Evolutionary conservation across 2,888 invertebrate species (phyloP), one percentile per base, ranked within the genome.

Genomic region (Achlya flavicornis): DNA sequence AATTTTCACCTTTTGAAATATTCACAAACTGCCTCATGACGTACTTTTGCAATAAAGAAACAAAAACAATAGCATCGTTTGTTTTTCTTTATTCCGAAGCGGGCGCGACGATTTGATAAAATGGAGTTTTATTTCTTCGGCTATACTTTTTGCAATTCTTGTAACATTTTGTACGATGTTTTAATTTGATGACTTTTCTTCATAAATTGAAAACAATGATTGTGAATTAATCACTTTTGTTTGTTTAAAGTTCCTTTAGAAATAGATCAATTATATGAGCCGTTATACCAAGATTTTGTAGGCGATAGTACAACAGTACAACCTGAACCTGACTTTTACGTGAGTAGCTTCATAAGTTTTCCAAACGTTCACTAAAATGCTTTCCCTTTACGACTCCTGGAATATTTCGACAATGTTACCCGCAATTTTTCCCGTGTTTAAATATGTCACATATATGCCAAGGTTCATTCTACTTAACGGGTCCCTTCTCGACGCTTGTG

Each of bases 1-100:
- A 72, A 74, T 72, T 72, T 76, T 71, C 69, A 66, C 65, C 71
- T 58, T 75, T 74, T 72, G 65, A 76, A 80, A 73, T 74, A 72
- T 75, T 77, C 72, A 69, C 69, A 64, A 68, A 66, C 69, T 68
- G 62, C 70, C 64, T 75, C 67, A 60, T 60, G 26, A 60, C 60
- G 33, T 41, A 41, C 41, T 60, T 60, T 60, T 11, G 11, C 12
- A 14, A 16, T 60, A 16, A 60, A 60, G 26, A 41, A 59, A 59
- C 59, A 41, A 60, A 60, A 60, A 60, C 60, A 60, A 43, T 41
- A 26, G 41, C 41, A 26, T n/a, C 16, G 41, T 41, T 43, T 4
- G 41, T 26, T 60, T 60, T 33, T 12, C 19, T 43, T 43, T 41
- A 16, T 19, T 11, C 16, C 26, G 19, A 60, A 59, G 26, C 43